Conservation (phyloP, 2,113 vertebrate genomes). For the Chloroceryle aenea region DNA sequence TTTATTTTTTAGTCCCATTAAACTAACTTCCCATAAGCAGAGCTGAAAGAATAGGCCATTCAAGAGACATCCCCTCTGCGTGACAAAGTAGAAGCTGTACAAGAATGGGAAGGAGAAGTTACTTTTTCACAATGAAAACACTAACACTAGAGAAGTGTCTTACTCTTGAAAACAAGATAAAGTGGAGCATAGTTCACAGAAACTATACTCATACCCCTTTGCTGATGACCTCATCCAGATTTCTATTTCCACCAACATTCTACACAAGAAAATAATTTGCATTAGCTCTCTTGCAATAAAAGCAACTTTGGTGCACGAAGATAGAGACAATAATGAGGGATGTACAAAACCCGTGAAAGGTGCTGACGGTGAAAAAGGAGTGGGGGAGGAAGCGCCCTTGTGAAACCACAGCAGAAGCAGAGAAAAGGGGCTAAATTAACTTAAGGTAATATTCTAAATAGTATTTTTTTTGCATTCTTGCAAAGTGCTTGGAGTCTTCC, state of each 20-base stretch:
- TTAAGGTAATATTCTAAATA: background rate
- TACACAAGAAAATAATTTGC: background rate
- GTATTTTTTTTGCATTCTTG: background rate
- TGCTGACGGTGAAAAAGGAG: background rate
- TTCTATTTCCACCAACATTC: background rate
- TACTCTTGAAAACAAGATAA: background rate
- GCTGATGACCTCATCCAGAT: background rate
- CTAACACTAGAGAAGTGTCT: background rate
- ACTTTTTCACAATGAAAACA: background rate
- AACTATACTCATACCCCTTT: background rate
- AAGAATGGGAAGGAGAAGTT: background rate
- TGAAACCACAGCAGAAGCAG: background rate
- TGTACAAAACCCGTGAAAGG: background rate
- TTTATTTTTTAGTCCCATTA: background rate
- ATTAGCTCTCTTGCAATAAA: background rate
- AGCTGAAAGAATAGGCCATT: background rate
- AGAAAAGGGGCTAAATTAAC: background rate
- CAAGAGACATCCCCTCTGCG: background rate
- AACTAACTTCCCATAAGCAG: background rate
- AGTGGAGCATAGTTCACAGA: background rate
- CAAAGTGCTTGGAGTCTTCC: background rate
- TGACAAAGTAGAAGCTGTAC: background rate
- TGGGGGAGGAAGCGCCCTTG: accelerated
- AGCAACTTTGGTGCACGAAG: background rate
- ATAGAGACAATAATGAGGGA: background rate